These are phyloP conservation scores for Prunella fulvescens DNA, from an alignment of 2,113 vertebrate genomes.

Conservation along the genomic window DNA sequence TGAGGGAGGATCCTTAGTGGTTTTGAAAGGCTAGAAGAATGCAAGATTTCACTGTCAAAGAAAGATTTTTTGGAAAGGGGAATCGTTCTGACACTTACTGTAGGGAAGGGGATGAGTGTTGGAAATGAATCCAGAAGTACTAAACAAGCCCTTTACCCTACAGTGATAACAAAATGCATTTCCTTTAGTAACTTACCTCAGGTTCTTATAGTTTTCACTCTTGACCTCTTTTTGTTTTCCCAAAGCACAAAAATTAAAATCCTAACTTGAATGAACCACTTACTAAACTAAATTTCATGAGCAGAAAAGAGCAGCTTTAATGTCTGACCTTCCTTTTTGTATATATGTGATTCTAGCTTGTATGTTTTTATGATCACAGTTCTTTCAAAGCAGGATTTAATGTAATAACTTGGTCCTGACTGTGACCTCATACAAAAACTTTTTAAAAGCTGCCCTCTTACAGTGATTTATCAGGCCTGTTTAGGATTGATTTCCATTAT, in stretches of 20 bases:
- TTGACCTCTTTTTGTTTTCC: neutral
- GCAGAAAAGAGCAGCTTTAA: neutral
- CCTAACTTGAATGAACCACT: neutral
- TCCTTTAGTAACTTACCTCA: neutral
- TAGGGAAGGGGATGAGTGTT: neutral
- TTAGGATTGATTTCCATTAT: slow-evolving; percentile 40
- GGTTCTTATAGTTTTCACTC: neutral
- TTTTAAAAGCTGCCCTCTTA: neutral
- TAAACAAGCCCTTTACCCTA: neutral
- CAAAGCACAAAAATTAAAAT: neutral
- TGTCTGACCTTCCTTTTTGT: neutral
- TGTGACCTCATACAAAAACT: slow-evolving; percentile 8
- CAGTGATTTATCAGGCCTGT: neutral
- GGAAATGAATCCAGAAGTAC: neutral
- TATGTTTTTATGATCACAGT: neutral
- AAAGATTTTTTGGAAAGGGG: neutral
- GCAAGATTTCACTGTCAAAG: neutral
- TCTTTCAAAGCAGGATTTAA: slow-evolving; percentile 10
- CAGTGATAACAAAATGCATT: neutral
- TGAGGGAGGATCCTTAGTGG: neutral
- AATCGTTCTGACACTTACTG: neutral
- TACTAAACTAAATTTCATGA: neutral
- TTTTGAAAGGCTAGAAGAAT: neutral
- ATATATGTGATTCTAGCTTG: neutral
- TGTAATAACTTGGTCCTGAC: neutral